Evolutionary conservation across 2,888 invertebrate species (phyloP), one percentile per base, ranked within the genome.

Genomic region (Dysmachus trigonus): DNA sequence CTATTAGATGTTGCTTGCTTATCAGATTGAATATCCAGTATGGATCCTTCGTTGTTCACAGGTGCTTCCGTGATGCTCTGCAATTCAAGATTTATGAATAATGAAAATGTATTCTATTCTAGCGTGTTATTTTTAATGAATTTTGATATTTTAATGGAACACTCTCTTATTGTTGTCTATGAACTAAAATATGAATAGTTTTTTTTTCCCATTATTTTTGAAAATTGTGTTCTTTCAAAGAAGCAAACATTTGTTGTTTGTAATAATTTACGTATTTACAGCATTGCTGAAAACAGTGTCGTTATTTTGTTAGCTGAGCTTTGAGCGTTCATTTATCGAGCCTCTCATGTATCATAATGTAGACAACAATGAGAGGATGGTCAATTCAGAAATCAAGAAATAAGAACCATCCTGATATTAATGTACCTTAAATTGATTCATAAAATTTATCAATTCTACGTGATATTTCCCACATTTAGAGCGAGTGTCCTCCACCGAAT

Each of bases 401-500:
- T 38, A 35, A 35, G 35, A 35, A 1, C 6, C 8, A 35, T 8
- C 0, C 8, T 10, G 38, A 22, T 72, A 31, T 2, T 22, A 72
- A 31, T 27, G 13, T 81, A 81, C 81, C 81, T 81, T 81, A 35
- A 33, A n/a, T 81, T 81, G 81, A 62, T 33, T 62, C 18, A 81
- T 33, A 33, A 31, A 81, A 31, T 81, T 53, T 8, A 53, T 62
- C 62, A 81, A 33, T 33, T 84, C 62, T 18, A 18, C 47, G 6
- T 72, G 79, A 22, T 83, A 73, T 79, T 86, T 85, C 47, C 74
- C 72, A 35, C 86, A 87, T 18, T 71, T 83, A 8, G 82, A 72
- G 38, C 83, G 85, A 30, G 76, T 83, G 15, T 86, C 85, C 47
- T 86, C 72, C 10, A 87, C 5, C 5, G 77, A 79, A 35, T 62